Base-by-base conservation (phyloP, 1,140 invertebrate genomes). In the Papilio dardanus region DNA sequence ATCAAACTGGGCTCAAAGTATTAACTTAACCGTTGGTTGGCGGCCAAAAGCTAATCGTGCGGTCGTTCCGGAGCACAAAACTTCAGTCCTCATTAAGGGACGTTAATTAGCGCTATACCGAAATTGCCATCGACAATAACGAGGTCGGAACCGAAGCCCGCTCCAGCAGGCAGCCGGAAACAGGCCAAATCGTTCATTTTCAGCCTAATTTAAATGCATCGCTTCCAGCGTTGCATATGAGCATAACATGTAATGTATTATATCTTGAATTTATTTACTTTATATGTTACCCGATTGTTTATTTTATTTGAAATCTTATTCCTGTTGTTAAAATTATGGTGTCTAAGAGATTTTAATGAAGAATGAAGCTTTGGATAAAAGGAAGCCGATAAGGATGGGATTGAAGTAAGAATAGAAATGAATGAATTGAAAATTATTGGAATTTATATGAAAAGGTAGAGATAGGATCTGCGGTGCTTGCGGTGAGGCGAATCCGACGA, bases 41-140 rank as follows among this genome's bases (percentile, higher is more conserved):
- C 54, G 24, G 24, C 54, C 54, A 62, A 62, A 62, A 62, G 54
- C 54, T 62, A 62, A 62, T 62, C 54, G 24, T 24, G 21, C 50
- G 50, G 24, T 28, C 24, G 54, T 62, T 30, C 54, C 12, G 24
- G 24, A 62, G 54, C 24, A 30, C 10, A 62, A 12, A 24, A 62
- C 54, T 62, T 62, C 12, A 30, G 54, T 28, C 10, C 54, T 62
- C 54, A 30, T 30, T 62, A 30, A 62, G 24, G 24, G 54, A 62
- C 54, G 54, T 62, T 62, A 62, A 62, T 62, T 62, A 62, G 21
- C 24, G 54, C 24, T 62, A 62, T 10, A 1, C 24, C 24, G 54
- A 62, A 62, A 28, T 62, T 28, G 54, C 24, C 54, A 62, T 62
- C 12, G 54, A 62, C 54, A 62, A 28, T 62, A 28, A 62, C 12